Conservation (phyloP, 2,888 invertebrate genomes). For the Diarsia dahlii region DNA sequence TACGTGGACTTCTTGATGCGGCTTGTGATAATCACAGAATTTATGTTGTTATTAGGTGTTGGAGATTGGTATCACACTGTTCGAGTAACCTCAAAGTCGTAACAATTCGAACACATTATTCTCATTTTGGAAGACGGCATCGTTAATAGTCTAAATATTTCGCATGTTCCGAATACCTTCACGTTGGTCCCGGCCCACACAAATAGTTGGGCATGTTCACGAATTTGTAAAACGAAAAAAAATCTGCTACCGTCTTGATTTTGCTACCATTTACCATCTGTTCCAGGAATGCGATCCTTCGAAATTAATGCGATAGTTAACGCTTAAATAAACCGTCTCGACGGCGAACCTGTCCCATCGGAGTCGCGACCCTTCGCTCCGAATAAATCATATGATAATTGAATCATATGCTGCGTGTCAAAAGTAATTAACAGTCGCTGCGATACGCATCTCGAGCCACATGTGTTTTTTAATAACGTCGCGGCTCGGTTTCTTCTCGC, state of each 20-base stretch:
- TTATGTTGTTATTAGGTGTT: slow-evolving; percentile 81
- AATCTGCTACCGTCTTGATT: slow-evolving; percentile 82
- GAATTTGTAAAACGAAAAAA: slow-evolving; percentile 68
- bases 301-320: slow-evolving; percentile 86
- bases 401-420: slow-evolving; percentile 91
- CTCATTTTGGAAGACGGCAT: slow-evolving; percentile 27
- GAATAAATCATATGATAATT: slow-evolving; percentile 90
- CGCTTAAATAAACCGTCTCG: slow-evolving; percentile 84
- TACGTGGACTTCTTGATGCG: slow-evolving; percentile 81
- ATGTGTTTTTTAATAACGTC: slow-evolving; percentile 90
- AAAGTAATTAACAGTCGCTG: slow-evolving; percentile 89
- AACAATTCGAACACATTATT: slow-evolving; percentile 46
- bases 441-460: slow-evolving; percentile 89
- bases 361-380: slow-evolving; percentile 77
- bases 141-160: slow-evolving; percentile 54
- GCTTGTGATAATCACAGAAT: slow-evolving; percentile 82
- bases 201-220: slow-evolving; percentile 82
- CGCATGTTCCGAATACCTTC: slow-evolving; percentile 49
- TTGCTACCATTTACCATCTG: slow-evolving; percentile 82
- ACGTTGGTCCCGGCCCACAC: slow-evolving; percentile 77
- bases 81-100: slow-evolving; percentile 11
- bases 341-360: slow-evolving; percentile 71
- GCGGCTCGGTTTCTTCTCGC: slow-evolving; percentile 85
- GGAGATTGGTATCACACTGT: slow-evolving; percentile 69
- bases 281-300: slow-evolving; percentile 81